A percentile compares a stretch with the other conserved stretches of the same genome.
Evolutionary conservation across 2,113 vertebrate genomes (phyloP).

Genomic region (Sitta europaea): DNA sequence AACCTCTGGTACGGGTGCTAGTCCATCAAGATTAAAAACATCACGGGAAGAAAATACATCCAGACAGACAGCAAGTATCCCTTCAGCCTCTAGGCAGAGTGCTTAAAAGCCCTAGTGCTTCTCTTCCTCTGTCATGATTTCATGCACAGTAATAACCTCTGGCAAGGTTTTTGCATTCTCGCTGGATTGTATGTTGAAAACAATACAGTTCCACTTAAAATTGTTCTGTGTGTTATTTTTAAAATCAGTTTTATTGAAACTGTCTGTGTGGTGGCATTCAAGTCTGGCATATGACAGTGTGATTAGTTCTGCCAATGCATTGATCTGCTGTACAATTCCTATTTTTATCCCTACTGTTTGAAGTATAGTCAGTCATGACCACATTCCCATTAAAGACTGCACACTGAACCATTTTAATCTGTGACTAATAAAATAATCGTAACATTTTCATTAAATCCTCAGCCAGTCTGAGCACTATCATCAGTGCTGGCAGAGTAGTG

Average conservation of each 20-base stretch:
- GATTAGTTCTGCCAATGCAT: slow-evolving; percentile 17
- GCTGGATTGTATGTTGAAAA: not conserved
- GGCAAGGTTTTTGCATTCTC: not conserved
- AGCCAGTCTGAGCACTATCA: not conserved
- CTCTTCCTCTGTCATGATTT: not conserved
- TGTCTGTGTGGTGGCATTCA: not conserved
- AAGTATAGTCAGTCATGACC: slow-evolving; percentile 14
- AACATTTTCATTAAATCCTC: slow-evolving; percentile 25
- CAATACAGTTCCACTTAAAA: not conserved
- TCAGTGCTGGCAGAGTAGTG: not conserved
- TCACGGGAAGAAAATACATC: not conserved
- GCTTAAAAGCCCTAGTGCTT: not conserved
- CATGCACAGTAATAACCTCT: not conserved
- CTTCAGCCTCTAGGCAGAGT: not conserved
- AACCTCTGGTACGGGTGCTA: not conserved
- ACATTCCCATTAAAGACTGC: slow-evolving; percentile 11
- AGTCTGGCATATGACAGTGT: not conserved
- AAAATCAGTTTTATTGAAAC: slow-evolving; percentile 10
- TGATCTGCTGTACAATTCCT: not conserved
- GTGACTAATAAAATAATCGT: not conserved
- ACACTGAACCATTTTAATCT: not conserved
- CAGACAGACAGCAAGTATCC: not conserved
- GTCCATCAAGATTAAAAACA: not conserved
- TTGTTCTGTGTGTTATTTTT: not conserved
- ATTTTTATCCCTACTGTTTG: slow-evolving; percentile 18